phyloP scores from a whole-genome alignment of 2,113 vertebrate species.

The Bombycilla garrulus region DNA sequence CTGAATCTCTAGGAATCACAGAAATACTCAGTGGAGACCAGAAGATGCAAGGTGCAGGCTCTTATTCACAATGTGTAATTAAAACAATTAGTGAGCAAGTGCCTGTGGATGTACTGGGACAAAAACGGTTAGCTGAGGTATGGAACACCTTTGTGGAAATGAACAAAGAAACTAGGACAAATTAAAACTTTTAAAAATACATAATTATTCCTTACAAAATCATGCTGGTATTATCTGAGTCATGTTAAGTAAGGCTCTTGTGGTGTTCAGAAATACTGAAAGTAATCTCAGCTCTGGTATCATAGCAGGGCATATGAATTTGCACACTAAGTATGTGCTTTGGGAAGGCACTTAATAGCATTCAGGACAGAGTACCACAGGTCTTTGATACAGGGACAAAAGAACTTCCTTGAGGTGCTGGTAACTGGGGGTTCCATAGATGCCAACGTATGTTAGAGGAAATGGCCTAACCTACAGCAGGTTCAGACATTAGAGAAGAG shows the following conservation, averaged over 20 bases:
- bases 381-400: background rate
- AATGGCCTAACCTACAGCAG: background rate
- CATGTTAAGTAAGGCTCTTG: background rate
- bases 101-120: background rate
- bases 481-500: background rate
- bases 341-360: background rate
- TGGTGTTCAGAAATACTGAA: background rate
- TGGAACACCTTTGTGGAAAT: background rate
- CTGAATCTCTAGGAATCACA: constrained; percentile 75
- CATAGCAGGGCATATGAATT: background rate
- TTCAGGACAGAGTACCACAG: background rate
- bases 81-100: background rate
- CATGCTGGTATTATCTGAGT: background rate
- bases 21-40: constrained; percentile 39
- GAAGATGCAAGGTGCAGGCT: background rate
- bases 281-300: background rate
- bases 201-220: background rate
- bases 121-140: constrained; percentile 66
- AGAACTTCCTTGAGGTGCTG: background rate
- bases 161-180: background rate
- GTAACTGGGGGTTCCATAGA: background rate
- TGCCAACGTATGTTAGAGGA: background rate
- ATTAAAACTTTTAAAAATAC: background rate
- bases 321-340: background rate
- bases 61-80: background rate